phyloP scores from a whole-genome alignment of 2,888 invertebrate species.

The Dynastes hyllus region DNA sequence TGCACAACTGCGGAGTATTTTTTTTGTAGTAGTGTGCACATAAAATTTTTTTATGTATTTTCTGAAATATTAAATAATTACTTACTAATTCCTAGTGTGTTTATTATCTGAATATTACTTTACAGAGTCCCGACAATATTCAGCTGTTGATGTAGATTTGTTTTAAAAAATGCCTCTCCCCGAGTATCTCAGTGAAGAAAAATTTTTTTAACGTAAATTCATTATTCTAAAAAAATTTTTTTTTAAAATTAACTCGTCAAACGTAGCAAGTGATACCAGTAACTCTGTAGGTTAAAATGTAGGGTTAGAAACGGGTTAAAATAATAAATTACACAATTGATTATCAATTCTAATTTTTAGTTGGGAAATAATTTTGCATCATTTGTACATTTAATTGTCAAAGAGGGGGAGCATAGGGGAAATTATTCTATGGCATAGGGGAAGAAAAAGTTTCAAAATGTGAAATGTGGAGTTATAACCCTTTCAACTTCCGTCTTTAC shows the following conservation, averaged over 20 bases:
- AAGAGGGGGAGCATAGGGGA: too few relatives aligned
- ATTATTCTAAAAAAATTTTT: not conserved
- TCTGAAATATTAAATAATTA: slow-evolving; percentile 71
- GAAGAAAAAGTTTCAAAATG: too few relatives aligned
- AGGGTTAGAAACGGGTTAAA: too few relatives aligned
- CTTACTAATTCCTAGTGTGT: not conserved
- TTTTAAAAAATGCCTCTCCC: slow-evolving; percentile 33
- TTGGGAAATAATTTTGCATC: too few relatives aligned
- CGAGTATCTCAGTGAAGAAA: not conserved
- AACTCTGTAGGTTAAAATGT: too few relatives aligned
- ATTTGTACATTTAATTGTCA: too few relatives aligned
- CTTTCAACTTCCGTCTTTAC: not conserved
- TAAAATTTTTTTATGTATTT: slow-evolving; percentile 92
- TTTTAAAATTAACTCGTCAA: too few relatives aligned
- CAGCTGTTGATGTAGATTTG: slow-evolving; percentile 68
- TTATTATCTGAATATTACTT: slow-evolving; percentile 69
- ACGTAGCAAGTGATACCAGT: too few relatives aligned
- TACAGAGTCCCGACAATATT: slow-evolving; percentile 78
- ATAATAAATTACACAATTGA: too few relatives aligned
- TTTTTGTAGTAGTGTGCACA: slow-evolving; percentile 86
- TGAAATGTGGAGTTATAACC: too few relatives aligned
- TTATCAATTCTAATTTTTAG: too few relatives aligned
- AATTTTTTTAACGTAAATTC: slow-evolving; percentile 9
- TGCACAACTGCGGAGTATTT: slow-evolving; percentile 79
- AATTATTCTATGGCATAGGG: too few relatives aligned